These are phyloP conservation scores for Euwallacea fornicatus DNA, from an alignment of 1,140 invertebrate species.

Conservation along the genomic window DNA sequence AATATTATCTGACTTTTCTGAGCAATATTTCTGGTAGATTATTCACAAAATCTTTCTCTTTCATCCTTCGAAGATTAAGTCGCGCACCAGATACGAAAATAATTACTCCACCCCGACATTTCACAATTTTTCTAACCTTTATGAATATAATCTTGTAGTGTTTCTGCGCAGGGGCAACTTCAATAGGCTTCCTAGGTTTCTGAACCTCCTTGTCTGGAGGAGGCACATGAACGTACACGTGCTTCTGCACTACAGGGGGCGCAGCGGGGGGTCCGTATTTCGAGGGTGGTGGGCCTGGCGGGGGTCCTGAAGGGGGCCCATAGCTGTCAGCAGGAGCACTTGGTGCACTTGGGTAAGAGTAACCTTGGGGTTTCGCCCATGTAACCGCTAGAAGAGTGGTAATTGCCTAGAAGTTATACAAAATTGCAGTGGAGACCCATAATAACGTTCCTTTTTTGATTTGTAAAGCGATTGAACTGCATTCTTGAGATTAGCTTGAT, in stretches of 20 bases:
- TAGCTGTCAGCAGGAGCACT: slow-evolving; percentile 29
- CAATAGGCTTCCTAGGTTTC: slow-evolving; percentile 58
- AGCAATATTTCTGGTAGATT: too few relatives aligned
- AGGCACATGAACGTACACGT: slow-evolving; percentile 71
- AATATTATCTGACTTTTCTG: too few relatives aligned
- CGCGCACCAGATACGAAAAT: too few relatives aligned
- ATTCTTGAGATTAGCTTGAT: too few relatives aligned
- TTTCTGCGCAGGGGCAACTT: slow-evolving; percentile 69
- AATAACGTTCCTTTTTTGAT: too few relatives aligned
- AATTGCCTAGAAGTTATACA: slow-evolving; percentile 33
- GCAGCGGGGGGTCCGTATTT: slow-evolving; percentile 49
- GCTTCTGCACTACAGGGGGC: slow-evolving; percentile 64
- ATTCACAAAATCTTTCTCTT: too few relatives aligned
- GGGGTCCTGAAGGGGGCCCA: slow-evolving; percentile 34
- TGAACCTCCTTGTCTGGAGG: slow-evolving; percentile 75
- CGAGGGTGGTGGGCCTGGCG: slow-evolving; percentile 19
- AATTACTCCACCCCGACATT: too few relatives aligned
- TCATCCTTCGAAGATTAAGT: too few relatives aligned
- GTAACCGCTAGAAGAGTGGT: slow-evolving; percentile 39
- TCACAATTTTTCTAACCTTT: slow-evolving; percentile 58
- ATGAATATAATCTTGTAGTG: slow-evolving; percentile 91
- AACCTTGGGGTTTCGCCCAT: slow-evolving; percentile 41
- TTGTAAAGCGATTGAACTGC: too few relatives aligned
- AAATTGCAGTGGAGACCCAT: too few relatives aligned
- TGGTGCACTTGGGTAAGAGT: slow-evolving; percentile 41